Evolutionary conservation across 2,888 invertebrate species (phyloP).

Genomic region (Biston stratarius): DNA sequence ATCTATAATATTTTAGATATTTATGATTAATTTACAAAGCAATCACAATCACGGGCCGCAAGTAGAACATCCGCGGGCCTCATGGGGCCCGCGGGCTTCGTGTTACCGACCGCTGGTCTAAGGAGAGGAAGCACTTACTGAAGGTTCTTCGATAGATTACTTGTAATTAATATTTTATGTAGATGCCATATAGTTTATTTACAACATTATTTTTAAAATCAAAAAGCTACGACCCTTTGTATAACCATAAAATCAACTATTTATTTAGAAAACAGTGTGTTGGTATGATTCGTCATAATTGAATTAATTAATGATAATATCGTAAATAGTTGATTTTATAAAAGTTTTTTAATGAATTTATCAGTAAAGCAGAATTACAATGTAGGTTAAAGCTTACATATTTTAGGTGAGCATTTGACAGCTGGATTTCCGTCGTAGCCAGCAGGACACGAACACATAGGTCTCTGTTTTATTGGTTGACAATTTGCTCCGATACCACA

Average conservation of each 20-base stretch:
- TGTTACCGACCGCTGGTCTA: too few species aligned
- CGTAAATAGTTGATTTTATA: slow-evolving; percentile 15
- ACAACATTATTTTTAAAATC: neutral
- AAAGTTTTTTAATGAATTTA: slow-evolving; percentile 37
- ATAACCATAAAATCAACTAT: slow-evolving; percentile 15
- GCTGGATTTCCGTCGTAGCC: slow-evolving; percentile 94
- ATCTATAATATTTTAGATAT: too few species aligned
- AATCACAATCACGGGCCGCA: too few species aligned
- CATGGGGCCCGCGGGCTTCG: too few species aligned
- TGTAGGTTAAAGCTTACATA: slow-evolving; percentile 88
- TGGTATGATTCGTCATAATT: neutral
- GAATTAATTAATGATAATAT: neutral
- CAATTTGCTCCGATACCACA: slow-evolving; percentile 92
- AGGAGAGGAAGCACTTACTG: too few species aligned
- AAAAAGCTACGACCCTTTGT: neutral
- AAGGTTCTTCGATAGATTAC: neutral
- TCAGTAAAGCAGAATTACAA: slow-evolving; percentile 52
- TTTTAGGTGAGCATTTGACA: slow-evolving; percentile 91
- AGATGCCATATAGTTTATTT: neutral
- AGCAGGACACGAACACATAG: slow-evolving; percentile 92
- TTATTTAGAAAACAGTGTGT: neutral
- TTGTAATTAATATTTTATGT: neutral
- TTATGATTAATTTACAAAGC: too few species aligned
- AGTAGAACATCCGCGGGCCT: too few species aligned
- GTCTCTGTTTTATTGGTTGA: slow-evolving; percentile 93